Conservation (phyloP, 2,797 vertebrate genomes). For the Rhodeus uyekii region DNA sequence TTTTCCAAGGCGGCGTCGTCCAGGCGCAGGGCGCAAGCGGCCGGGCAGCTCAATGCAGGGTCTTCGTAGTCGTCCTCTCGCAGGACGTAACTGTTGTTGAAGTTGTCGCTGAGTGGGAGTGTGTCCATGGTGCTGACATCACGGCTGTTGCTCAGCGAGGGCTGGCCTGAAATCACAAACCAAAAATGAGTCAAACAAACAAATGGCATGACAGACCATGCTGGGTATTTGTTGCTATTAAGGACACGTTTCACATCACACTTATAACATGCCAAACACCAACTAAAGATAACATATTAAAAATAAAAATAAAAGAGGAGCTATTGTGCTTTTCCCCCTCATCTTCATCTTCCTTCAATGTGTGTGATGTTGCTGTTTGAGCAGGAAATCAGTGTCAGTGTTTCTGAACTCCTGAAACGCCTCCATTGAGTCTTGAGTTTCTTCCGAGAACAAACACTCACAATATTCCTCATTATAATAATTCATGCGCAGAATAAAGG, state of each 20-base stretch:
- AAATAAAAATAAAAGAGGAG: neutral
- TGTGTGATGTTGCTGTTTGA: neutral
- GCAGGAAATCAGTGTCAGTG: too few relatives aligned
- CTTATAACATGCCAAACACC: neutral
- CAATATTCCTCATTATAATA: too few relatives aligned
- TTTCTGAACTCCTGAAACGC: too few relatives aligned
- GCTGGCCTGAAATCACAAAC: constrained; percentile 90
- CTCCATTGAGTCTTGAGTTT: too few relatives aligned
- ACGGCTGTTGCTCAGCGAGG: constrained; percentile 98
- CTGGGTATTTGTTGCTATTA: too few relatives aligned
- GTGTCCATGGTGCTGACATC: constrained; percentile 99
- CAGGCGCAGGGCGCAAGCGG: constrained; percentile 90
- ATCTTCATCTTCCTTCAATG: neutral
- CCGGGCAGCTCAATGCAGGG: constrained; percentile 80
- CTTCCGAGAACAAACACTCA: too few relatives aligned
- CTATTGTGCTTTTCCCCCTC: neutral
- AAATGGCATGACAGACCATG: neutral
- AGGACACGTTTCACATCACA: constrained; percentile 80
- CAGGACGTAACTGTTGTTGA: constrained; percentile 99
- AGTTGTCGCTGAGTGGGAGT: constrained; percentile 99
- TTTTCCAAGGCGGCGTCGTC: constrained; percentile 96
- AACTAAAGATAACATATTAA: neutral
- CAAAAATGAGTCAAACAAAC: neutral
- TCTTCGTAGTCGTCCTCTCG: constrained; percentile 91
- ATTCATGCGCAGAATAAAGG: too few relatives aligned